Conservation (phyloP, 1,140 invertebrate species). For the Cotesia chilonis region DNA sequence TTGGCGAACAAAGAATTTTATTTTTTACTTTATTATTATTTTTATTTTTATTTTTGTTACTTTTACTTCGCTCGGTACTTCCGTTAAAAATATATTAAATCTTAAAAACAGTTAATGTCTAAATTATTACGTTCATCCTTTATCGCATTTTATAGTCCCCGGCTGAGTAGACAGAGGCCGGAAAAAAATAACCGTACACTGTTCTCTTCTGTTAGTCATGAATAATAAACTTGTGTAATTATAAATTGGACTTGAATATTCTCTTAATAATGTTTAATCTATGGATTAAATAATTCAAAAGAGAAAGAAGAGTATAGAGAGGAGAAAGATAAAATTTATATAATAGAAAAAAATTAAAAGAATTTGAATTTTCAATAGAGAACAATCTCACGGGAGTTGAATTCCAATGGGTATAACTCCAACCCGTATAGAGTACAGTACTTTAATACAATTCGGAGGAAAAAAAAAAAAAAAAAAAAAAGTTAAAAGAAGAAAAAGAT, state of each 20-base stretch:
- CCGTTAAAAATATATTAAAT: background rate
- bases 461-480: slow-evolving; percentile 1
- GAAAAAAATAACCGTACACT: too few relatives aligned
- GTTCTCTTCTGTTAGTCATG: too few relatives aligned
- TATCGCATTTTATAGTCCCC: too few relatives aligned
- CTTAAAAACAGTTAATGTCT: background rate
- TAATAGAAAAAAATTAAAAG: background rate
- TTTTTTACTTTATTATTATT: background rate
- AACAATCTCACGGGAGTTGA: background rate
- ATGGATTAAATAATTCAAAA: too few relatives aligned
- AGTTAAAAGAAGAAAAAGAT: background rate
- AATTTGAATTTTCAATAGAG: slow-evolving; percentile 1
- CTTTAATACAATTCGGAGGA: slow-evolving; percentile 4
- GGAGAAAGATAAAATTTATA: background rate
- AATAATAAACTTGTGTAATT: too few relatives aligned
- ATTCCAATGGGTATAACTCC: background rate
- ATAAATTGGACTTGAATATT: too few relatives aligned
- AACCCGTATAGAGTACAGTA: background rate
- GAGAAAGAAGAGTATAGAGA: background rate
- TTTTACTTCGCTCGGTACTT: background rate
- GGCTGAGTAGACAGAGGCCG: too few relatives aligned
- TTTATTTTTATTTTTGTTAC: background rate
- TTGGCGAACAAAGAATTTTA: slow-evolving; percentile 7
- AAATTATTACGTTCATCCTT: too few relatives aligned
- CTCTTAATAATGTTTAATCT: too few relatives aligned